Evolutionary conservation across 2,888 invertebrate species (phyloP).

Genomic region (Aphidius colemani): DNA sequence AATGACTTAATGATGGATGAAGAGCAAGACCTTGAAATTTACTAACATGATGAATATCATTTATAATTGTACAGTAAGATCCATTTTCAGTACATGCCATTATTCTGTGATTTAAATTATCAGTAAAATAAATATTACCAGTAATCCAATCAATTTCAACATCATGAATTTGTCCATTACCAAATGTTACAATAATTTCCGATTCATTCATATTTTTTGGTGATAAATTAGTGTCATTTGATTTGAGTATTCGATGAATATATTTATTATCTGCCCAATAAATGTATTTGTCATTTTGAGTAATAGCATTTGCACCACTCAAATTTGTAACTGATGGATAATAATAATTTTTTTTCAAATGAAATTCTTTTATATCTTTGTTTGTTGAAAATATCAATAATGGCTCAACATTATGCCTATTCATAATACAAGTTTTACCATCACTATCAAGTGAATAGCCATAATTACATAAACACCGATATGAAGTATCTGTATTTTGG

Average conservation of each 20-base stretch:
- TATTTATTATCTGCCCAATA: conserved; percentile 85
- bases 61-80: conserved; percentile 68
- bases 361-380: conserved; percentile 69
- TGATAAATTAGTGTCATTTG: too few relatives aligned
- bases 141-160: conserved; percentile 79
- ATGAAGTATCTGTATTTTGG: conserved; percentile 65
- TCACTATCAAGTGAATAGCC: conserved; percentile 64
- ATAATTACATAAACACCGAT: conserved; percentile 68
- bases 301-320: conserved; percentile 70
- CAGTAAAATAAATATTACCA: conserved; percentile 82
- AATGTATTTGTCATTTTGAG: conserved; percentile 71
- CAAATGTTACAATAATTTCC: conserved; percentile 62
- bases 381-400: conserved; percentile 72
- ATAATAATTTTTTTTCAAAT: conserved; percentile 63
- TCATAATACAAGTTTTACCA: conserved; percentile 64
- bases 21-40: conserved; percentile 74
- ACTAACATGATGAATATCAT: conserved; percentile 62
- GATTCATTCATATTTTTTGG: conserved; percentile 64
- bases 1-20: conserved; percentile 72
- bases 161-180: conserved; percentile 75
- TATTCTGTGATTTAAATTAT: conserved; percentile 72
- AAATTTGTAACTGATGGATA: conserved; percentile 62
- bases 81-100: conserved; percentile 77
- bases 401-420: conserved; percentile 64
- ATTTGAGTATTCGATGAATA: conserved; percentile 67